Evolutionary conservation across 2,797 vertebrate genomes (phyloP), one percentile per base, ranked within the genome.

Genomic region (Syncerus caffer): DNA sequence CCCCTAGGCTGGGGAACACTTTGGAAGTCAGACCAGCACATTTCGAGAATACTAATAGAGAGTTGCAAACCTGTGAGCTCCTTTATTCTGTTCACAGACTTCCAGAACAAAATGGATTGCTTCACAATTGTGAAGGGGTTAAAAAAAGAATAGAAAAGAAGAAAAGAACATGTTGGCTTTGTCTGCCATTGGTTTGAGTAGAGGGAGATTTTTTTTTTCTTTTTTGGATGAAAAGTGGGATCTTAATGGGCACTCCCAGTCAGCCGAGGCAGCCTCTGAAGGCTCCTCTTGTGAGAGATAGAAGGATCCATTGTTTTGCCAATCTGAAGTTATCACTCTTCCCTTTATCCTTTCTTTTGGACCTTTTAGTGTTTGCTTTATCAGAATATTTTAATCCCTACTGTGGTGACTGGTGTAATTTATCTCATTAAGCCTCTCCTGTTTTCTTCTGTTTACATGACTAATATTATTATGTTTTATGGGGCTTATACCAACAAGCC

Each of bases 361-460:
- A 95, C 86, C 0, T 1, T 94, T 86, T 50, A 83, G 86, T 62
- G 27, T 98, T 96, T 98, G 95, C 97, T 98, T 97, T 96, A 96
- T 98, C 90, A 97, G 86, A 97, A 90, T 96, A 98, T 98, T 98
- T 98, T 98, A 94, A 98, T 98, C 95, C 96, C 96, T 98, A 84
- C 87, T 85, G 86, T 97, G 97, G 74, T 97, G 95, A 82, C 92
- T 98, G 86, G 42, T 98, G 94, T 98, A 97, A 98, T 97, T 98
- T 97, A 97, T 98, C 95, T 97, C 96, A 97, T 97, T 98, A 98
- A 98, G 98, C 97, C 90, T 96, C 96, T 97, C 95, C 94, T 97
- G 90, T 92, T 95, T 98, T 98, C 83, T 97, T 90, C 96, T 98
- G 95, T 98, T 98, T 98, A 98, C 95, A 96, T 96, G 97, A 98